Base-by-base conservation (phyloP, 2,888 invertebrate genomes). In the Zhuqinia jingwanae region DNA sequence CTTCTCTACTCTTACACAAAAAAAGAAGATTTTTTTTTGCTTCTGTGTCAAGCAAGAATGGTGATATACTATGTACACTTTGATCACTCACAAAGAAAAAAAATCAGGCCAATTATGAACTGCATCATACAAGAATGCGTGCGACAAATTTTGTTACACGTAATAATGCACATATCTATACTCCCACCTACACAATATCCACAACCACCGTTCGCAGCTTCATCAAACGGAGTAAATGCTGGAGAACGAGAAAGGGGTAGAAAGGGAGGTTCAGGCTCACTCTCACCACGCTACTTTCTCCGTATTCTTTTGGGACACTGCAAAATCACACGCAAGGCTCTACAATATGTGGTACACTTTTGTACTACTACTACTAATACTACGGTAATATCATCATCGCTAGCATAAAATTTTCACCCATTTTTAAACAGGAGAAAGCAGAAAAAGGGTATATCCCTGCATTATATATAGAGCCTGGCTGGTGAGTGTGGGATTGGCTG, bases 231-330 rank as follows among this genome's bases (percentile, higher is more conserved):
- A 50, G 50, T 50, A 50, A n/a, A 50, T 15, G 50, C 13, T 53
- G 27, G 27, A 27, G 30, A 56, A 20, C 20, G 10, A 53, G 83
- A 75, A 50, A 65, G 77, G 83, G 83, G 53, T 65, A 83, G 63
- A 65, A 83, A 85, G 84, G 84, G 84, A 85, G 78, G 84, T 73
- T 85, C 78, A 78, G 65, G 70, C 13, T 45, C 75, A 83, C 36
- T 6, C 56, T 56, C 56, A 75, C 50, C 75, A 75, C 56, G 53
- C 75, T 30, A 56, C 53, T 53, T 27, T 77, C 47, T 68, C 42
- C 42, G 5, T 3, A 3, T 8, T 36, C 70, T 56, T 83, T 77
- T 58, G 83, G 83, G 83, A 83, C 77, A 77, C 56, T 83, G 53
- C 42, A 36, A 63, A 60, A 53, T 75, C 53, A 53, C 53, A 53